These are phyloP conservation scores for Pseudois nayaur DNA, from an alignment of 2,113 vertebrate genomes.

Conservation along the genomic window DNA sequence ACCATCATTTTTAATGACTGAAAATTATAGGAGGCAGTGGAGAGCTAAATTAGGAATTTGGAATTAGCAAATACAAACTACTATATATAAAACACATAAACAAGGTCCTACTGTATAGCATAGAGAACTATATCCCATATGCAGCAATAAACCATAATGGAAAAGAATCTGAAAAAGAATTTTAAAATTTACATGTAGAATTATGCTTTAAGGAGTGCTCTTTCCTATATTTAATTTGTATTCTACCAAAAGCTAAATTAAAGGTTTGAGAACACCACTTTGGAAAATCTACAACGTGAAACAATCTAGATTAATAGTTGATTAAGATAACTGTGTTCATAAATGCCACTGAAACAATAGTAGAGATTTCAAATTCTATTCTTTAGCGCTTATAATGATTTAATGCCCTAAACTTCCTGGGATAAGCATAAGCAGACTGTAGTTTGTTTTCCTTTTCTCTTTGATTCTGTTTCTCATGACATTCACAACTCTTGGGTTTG, in stretches of 20 bases:
- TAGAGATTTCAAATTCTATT: background rate
- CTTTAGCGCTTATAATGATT: background rate
- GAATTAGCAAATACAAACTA: background rate
- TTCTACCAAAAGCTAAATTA: slow-evolving; percentile 25
- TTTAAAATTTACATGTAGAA: background rate
- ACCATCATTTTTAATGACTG: background rate
- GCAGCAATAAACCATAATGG: background rate
- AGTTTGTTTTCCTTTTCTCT: background rate
- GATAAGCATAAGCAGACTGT: background rate
- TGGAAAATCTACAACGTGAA: slow-evolving; percentile 20
- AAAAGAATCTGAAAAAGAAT: background rate
- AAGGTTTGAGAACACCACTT: background rate
- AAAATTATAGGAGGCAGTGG: background rate
- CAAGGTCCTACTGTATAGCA: background rate
- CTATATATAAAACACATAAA: background rate
- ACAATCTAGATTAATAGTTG: background rate
- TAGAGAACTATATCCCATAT: background rate
- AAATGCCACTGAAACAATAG: slow-evolving; percentile 14
- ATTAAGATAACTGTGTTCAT: background rate
- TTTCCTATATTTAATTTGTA: slow-evolving; percentile 19
- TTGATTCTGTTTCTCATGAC: background rate
- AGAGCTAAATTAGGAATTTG: background rate
- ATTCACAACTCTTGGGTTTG: background rate
- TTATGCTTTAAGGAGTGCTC: background rate
- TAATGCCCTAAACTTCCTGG: background rate